phyloP scores from a whole-genome alignment of 2,888 invertebrate species.

The Nomada goodeniana region DNA sequence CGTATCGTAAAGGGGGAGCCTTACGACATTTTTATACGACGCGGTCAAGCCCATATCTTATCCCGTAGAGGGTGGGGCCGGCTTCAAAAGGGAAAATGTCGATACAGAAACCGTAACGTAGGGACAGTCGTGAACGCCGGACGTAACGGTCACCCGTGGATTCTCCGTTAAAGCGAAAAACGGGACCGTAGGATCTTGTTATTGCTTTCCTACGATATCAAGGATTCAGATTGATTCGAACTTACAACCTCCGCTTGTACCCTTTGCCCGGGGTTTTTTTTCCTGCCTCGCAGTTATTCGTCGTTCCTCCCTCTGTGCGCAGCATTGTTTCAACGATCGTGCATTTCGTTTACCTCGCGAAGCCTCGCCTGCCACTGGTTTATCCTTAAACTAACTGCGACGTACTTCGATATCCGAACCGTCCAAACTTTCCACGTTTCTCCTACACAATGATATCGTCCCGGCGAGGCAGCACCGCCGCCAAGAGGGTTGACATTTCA shows the following conservation, averaged over 20 bases:
- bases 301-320: neutral
- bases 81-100: constrained; percentile 45
- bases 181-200: constrained; percentile 57
- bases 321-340: neutral
- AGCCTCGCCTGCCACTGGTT: too few relatives aligned
- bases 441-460: neutral
- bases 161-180: constrained; percentile 61
- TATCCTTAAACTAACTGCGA: neutral
- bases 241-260: constrained; percentile 39
- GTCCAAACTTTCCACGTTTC: neutral
- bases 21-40: constrained; percentile 59
- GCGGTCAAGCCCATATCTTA: constrained; percentile 57
- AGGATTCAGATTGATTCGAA: constrained; percentile 59
- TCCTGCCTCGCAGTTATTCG: neutral
- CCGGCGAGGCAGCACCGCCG: neutral
- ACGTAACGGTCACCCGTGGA: constrained; percentile 53
- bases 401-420: neutral
- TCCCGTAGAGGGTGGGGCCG: constrained; percentile 10
- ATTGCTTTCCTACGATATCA: constrained; percentile 53
- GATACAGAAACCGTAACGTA: constrained; percentile 51
- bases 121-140: constrained; percentile 14
- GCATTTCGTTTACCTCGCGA: neutral
- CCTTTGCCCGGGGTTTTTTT: neutral
- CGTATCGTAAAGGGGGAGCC: constrained; percentile 48
- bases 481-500: constrained; percentile 27